phyloP scores from a whole-genome alignment of 2,113 vertebrate genomes.

The Anoura caudifer region DNA sequence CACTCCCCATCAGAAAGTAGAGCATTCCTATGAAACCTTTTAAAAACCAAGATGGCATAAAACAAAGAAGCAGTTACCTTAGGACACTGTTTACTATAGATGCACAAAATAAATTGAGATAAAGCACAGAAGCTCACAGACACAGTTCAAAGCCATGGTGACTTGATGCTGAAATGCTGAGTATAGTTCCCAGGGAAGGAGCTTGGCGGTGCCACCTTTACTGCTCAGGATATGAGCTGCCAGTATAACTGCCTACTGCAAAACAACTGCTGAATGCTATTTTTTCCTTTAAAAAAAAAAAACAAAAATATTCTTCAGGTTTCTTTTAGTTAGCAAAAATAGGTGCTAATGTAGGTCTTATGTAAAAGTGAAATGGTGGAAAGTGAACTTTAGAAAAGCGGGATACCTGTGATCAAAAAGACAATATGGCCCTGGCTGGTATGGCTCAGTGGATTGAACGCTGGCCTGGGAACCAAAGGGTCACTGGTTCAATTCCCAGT shows the following conservation, averaged over 20 bases:
- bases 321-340: neutral
- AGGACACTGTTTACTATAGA: too few species aligned
- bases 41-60: neutral
- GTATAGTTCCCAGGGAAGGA: neutral
- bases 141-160: neutral
- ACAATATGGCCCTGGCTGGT: neutral
- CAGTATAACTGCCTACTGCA: neutral
- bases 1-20: neutral
- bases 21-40: neutral
- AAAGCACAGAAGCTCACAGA: neutral
- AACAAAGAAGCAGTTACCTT: too few species aligned
- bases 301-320: neutral
- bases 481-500: too few species aligned
- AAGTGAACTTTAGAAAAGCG: neutral
- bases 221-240: neutral
- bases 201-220: neutral
- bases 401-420: neutral
- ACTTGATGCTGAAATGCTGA: neutral
- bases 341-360: neutral
- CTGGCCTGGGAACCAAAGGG: too few species aligned
- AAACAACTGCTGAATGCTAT: neutral
- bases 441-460: too few species aligned
- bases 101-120: neutral
- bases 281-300: too few species aligned
- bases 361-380: neutral